Evolutionary conservation across 2,888 invertebrate species (phyloP).

Genomic region (Exocentrus adspersus): DNA sequence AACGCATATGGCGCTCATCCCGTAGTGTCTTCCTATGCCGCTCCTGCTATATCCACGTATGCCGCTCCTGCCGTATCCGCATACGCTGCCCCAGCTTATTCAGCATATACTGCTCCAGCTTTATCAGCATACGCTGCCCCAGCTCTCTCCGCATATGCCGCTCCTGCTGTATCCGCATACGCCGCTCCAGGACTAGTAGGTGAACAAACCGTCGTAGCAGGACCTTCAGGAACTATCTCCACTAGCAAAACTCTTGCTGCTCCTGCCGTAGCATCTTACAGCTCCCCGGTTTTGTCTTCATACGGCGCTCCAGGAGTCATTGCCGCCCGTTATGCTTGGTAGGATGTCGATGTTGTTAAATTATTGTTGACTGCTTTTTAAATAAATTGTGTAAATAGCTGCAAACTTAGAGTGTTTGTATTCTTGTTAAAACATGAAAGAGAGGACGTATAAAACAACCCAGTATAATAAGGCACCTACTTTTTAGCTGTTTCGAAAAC

Average conservation of each 20-base stretch:
- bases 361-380: background rate
- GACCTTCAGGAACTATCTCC: slow-evolving; percentile 52
- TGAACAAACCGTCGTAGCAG: slow-evolving; percentile 41
- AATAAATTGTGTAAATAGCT: background rate
- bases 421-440: no score
- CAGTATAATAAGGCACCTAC: no score
- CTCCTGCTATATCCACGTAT: background rate
- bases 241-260: slow-evolving; percentile 41
- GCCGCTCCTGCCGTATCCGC: background rate
- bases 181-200: slow-evolving; percentile 1
- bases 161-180: slow-evolving; percentile 39
- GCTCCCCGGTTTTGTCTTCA: slow-evolving; percentile 23
- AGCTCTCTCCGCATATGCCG: slow-evolving; percentile 36
- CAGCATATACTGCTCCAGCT: background rate
- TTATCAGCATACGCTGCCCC: slow-evolving; percentile 22
- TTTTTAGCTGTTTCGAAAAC: no score
- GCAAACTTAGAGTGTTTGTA: no score
- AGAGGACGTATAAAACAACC: no score
- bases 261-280: slow-evolving; percentile 34
- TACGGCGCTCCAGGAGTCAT: slow-evolving; percentile 24
- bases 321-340: background rate
- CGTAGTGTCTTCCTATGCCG: background rate
- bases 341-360: background rate
- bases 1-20: no score
- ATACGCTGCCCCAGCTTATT: background rate